Evolutionary conservation across 2,888 invertebrate genomes (phyloP).

Genomic region (Acanthosepion lycidas): DNA sequence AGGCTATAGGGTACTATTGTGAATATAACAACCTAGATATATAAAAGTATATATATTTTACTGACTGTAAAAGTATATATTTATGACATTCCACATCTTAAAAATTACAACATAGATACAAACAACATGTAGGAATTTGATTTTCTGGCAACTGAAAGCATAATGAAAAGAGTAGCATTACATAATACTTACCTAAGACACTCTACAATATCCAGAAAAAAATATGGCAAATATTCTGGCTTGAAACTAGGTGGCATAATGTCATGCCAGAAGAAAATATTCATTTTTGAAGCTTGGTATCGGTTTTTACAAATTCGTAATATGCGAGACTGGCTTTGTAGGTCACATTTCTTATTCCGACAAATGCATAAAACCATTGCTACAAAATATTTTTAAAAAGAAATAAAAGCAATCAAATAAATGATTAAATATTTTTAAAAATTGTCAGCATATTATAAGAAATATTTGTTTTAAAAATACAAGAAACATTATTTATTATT

Average conservation of each 20-base stretch:
- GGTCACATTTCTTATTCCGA: conserved; percentile 1
- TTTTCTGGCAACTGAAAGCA: too few species aligned
- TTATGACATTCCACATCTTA: too few species aligned
- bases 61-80: too few species aligned
- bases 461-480: too few species aligned
- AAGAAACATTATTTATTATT: too few species aligned
- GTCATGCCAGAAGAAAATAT: background rate
- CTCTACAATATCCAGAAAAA: background rate
- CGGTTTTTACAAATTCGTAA: background rate
- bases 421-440: background rate
- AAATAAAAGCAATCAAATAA: background rate
- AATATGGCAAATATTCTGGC: background rate
- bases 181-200: background rate
- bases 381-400: background rate
- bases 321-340: background rate
- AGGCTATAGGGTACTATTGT: too few species aligned
- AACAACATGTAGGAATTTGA: too few species aligned
- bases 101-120: too few species aligned
- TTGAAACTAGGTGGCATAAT: background rate
- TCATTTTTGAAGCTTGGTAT: conserved; percentile 8
- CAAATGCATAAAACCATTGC: conserved; percentile 22
- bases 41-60: too few species aligned
- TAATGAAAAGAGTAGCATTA: too few species aligned
- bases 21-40: too few species aligned
- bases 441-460: too few species aligned